Conservation (phyloP, 2,888 invertebrate species). For the Aspidiotus rigidus region DNA sequence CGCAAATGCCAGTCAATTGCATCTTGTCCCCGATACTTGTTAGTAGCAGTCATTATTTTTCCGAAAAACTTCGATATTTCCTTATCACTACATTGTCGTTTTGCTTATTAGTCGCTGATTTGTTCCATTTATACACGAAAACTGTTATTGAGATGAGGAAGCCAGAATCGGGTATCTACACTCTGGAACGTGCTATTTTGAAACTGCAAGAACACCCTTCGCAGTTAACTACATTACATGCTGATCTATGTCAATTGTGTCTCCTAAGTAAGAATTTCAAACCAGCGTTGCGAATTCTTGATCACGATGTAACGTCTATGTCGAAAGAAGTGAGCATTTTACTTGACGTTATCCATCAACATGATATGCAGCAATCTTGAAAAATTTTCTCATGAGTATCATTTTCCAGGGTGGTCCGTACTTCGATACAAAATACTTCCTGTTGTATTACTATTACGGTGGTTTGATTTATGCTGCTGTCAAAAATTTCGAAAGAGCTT, state of each 20-base stretch:
- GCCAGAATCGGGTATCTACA: conserved; percentile 71
- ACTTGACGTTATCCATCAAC: conserved; percentile 6
- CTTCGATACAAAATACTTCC: conserved; percentile 79
- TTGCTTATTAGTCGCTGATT: conserved; percentile 64
- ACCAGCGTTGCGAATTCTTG: conserved; percentile 76
- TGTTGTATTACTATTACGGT: conserved; percentile 92
- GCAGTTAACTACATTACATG: conserved; percentile 88
- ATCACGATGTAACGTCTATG: conserved; percentile 85
- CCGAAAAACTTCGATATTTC: neutral
- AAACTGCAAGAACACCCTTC: conserved; percentile 80
- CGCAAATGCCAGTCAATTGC: conserved; percentile 83
- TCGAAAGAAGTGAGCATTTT: conserved; percentile 60
- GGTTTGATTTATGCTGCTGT: conserved; percentile 93
- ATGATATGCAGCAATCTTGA: neutral
- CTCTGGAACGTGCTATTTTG: conserved; percentile 71
- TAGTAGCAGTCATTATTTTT: conserved; percentile 44
- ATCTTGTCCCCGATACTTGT: conserved; percentile 78
- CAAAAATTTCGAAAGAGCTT: conserved; percentile 83
- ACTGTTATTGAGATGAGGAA: conserved; percentile 53
- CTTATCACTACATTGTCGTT: neutral
- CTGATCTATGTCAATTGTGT: conserved; percentile 86
- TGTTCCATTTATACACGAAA: conserved; percentile 74
- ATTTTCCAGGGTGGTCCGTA: conserved; percentile 54
- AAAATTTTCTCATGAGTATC: conserved; percentile 13
- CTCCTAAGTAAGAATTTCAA: conserved; percentile 84